Base-by-base conservation (phyloP, 2,113 vertebrate genomes). In the Scatophagus argus region DNA sequence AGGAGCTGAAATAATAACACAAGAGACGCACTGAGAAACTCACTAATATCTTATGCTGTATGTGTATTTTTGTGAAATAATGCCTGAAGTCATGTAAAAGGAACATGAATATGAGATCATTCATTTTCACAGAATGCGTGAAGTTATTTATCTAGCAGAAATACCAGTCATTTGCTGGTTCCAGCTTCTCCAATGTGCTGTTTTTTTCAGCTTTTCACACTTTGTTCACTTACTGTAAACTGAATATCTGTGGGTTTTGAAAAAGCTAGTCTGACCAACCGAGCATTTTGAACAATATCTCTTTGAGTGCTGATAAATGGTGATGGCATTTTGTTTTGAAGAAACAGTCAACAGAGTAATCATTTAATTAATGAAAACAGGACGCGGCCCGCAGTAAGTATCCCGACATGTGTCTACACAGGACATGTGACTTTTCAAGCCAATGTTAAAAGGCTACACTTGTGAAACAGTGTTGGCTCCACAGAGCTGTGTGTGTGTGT, bases 391-490 rank as follows among this genome's bases (percentile, higher is more conserved):
- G 34, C 25, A 8, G 12, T 36, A 7, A 59, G 43, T 21, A 8
- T 31, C 39, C 21, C 34, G 49, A 44, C 52, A 71, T 3, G 7
- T 44, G 14, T 63, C 5, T 5, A 1, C 13, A 51, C 32, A n/a
- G 21, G 49, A 38, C 58, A 67, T 36, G 39, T 61, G 34, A 52
- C 55, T 23, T 21, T 72, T 32, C 2, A 34, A 52, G 8, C 19
- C 39, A 36, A 29, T 34, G 31, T 55, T 29, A 68, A 58, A 43
- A 49, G 25, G 12, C 19, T n/a, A 8, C 9, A 25, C 55, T 55
- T 68, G 62, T 71, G n/a, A n/a, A n/a, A n/a, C n/a, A n/a, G n/a
- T n/a, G n/a, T n/a, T 9, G 16, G 54, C 38, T 62, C 62, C 5
- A 41, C 67, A 46, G 12, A 61, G n/a, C 29, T 59, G 2, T 29